A percentile compares a stretch with the other conserved stretches of the same genome.
phyloP scores from a whole-genome alignment of 2,113 vertebrate species.

The Manacus vitellinus region DNA sequence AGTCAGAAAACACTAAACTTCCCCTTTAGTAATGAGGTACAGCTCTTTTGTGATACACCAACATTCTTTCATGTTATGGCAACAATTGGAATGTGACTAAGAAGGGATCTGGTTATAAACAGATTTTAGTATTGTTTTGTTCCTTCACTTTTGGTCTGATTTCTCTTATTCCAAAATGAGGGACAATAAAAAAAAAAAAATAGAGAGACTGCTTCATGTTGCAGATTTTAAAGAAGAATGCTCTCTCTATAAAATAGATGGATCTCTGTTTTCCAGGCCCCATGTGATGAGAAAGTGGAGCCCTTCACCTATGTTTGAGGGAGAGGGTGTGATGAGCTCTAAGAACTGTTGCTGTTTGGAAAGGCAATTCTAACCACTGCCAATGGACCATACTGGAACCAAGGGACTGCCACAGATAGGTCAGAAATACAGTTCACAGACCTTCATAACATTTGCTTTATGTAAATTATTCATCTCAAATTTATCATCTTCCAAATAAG shows the following conservation, averaged over 20 bases:
- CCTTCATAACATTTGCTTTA: not conserved
- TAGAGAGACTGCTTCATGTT: not conserved
- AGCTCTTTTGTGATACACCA: not conserved
- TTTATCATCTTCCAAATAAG: constrained; percentile 7
- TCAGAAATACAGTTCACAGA: not conserved
- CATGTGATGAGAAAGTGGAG: not conserved
- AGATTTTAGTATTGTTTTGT: not conserved
- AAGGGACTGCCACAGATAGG: not conserved
- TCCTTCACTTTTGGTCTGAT: not conserved
- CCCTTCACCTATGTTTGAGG: not conserved
- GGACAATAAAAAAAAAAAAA: not conserved
- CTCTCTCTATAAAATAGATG: not conserved
- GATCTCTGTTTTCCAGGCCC: not conserved
- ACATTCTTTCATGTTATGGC: not conserved
- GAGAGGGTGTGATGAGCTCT: not conserved
- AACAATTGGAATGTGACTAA: not conserved
- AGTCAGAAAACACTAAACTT: not conserved
- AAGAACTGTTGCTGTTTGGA: not conserved
- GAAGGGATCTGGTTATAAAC: not conserved
- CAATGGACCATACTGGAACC: not conserved
- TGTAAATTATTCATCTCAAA: constrained; percentile 60
- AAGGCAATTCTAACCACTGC: not conserved
- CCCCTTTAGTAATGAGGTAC: not conserved
- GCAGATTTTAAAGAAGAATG: not conserved
- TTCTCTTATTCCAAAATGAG: not conserved